These are phyloP conservation scores for Heterotis niloticus DNA, from an alignment of 2,113 vertebrate species.

Conservation along the genomic window DNA sequence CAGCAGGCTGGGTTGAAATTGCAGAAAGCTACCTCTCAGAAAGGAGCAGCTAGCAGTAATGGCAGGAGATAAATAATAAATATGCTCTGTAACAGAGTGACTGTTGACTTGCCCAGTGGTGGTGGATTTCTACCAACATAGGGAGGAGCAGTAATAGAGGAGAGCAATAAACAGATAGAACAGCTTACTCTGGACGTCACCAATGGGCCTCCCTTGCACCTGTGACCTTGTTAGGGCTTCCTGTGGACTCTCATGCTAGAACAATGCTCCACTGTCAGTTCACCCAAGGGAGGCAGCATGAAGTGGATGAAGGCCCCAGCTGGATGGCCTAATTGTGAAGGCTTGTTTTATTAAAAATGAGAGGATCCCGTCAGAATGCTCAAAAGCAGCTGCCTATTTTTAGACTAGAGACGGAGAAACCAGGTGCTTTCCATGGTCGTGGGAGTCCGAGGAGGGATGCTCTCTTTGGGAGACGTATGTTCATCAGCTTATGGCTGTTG, in stretches of 20 bases:
- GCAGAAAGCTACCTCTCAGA: slow-evolving; percentile 13
- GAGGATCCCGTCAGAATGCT: slow-evolving; percentile 53
- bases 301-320: slow-evolving; percentile 56
- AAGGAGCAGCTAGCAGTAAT: not conserved
- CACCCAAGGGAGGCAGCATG: slow-evolving; percentile 29
- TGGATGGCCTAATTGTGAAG: slow-evolving; percentile 52
- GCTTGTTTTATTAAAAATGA: slow-evolving; percentile 68
- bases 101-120: slow-evolving; percentile 5
- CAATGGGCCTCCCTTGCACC: not conserved
- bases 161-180: not conserved
- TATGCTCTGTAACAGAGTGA: not conserved
- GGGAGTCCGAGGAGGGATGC: not conserved
- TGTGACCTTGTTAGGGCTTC: not conserved
- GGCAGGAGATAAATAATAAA: slow-evolving; percentile 20
- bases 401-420: slow-evolving; percentile 41
- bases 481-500: not conserved
- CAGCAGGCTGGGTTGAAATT: not conserved
- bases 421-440: slow-evolving; percentile 50
- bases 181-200: not conserved
- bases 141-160: not conserved
- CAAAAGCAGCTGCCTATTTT: slow-evolving; percentile 56
- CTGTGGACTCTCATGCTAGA: not conserved
- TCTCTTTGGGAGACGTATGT: not conserved
- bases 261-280: not conserved
- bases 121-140: not conserved